These are phyloP conservation scores for Cordylochernes scorpioides DNA, from an alignment of 2,888 invertebrate genomes.

Conservation along the genomic window DNA sequence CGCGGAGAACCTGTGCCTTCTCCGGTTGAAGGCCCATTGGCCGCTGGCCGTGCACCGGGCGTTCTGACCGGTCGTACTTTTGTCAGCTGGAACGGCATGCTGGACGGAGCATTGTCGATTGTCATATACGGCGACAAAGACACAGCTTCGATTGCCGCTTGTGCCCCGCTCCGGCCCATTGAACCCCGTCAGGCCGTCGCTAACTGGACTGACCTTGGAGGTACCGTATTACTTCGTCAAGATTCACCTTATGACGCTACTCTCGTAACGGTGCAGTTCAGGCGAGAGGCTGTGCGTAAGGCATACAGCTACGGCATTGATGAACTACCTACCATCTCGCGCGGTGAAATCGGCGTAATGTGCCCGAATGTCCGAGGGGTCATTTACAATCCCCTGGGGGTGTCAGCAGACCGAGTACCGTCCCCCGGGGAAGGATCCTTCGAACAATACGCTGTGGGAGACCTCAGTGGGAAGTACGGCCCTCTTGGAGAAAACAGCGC, in stretches of 20 bases:
- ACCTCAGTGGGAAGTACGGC: constrained; percentile 50
- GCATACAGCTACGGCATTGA: constrained; percentile 16
- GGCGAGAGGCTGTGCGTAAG: constrained; percentile 4
- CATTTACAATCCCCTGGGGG: constrained; percentile 43
- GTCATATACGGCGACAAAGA: constrained; percentile 51
- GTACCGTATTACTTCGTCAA: constrained; percentile 13
- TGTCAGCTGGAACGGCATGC: constrained; percentile 33
- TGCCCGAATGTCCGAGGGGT: constrained; percentile 40
- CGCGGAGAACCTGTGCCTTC: constrained; percentile 8
- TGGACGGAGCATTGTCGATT: constrained; percentile 37
- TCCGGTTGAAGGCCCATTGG: constrained; percentile 7
- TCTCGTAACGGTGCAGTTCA: constrained; percentile 25
- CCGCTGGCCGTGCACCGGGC: constrained; percentile 8
- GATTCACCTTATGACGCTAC: constrained; percentile 15
- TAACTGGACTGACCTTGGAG: constrained; percentile 8
- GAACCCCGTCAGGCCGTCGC: constrained; percentile 12
- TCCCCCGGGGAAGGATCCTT: constrained; percentile 37
- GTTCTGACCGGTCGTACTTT: constrained; percentile 12
- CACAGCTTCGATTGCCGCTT: constrained; percentile 18
- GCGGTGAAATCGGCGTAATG: constrained; percentile 12
- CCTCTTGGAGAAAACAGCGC: constrained; percentile 13
- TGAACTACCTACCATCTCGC: constrained; percentile 13
- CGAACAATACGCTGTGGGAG: constrained; percentile 69
- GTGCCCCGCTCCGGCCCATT: constrained; percentile 9
- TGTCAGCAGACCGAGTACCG: constrained; percentile 24